These are phyloP conservation scores for Sturnus vulgaris DNA, from an alignment of 2,113 vertebrate genomes.

Conservation along the genomic window DNA sequence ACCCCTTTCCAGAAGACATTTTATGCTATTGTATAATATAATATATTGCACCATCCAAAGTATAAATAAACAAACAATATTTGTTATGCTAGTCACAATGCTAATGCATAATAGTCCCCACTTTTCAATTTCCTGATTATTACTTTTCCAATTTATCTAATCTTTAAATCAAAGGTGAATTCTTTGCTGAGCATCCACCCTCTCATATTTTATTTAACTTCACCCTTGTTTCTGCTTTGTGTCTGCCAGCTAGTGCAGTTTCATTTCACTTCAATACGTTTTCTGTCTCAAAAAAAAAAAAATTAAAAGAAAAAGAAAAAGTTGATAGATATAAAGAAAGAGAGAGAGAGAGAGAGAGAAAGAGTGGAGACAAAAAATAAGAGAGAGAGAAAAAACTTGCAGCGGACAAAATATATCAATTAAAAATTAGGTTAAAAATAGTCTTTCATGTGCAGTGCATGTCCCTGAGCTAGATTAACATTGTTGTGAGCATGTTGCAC, in stretches of 20 bases:
- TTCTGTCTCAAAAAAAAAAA: not conserved
- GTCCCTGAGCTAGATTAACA: conserved; percentile 82
- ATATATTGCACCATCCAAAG: not conserved
- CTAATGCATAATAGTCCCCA: conserved; percentile 38
- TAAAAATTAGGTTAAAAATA: conserved; percentile 64
- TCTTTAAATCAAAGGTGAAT: conserved; percentile 49
- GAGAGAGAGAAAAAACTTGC: not conserved
- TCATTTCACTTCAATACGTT: conserved; percentile 20
- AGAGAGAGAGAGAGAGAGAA: not conserved
- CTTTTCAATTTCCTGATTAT: conserved; percentile 71
- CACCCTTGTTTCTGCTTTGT: conserved; percentile 22
- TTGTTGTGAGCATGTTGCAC: conserved; percentile 80
- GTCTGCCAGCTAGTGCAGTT: conserved; percentile 6
- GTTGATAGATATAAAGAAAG: not conserved
- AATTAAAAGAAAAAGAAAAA: not conserved
- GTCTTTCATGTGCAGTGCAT: conserved; percentile 79
- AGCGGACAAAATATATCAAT: conserved; percentile 61
- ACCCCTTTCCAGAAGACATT: conserved; percentile 10
- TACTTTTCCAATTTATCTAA: conserved; percentile 66
- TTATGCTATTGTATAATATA: not conserved
- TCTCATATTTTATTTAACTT: conserved; percentile 26
- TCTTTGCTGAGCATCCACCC: not conserved
- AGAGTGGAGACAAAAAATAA: not conserved
- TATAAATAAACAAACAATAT: conserved; percentile 22
- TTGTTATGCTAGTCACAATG: conserved; percentile 54